These are phyloP conservation scores for Vultur gryphus DNA, from an alignment of 2,797 vertebrate genomes.

Conservation along the genomic window DNA sequence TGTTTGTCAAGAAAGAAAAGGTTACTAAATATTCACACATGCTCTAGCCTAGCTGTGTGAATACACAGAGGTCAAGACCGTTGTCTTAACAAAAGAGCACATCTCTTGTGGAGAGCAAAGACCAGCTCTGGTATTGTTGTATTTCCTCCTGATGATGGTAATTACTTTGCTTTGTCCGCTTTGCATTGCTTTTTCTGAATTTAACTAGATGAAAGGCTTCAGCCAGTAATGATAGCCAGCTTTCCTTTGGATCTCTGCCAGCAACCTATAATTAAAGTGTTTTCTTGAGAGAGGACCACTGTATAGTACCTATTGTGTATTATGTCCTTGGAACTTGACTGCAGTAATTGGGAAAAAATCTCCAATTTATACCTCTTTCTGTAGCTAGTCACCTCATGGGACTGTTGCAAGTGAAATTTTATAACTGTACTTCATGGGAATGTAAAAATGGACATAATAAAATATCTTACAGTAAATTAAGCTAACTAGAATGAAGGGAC, in stretches of 20 bases:
- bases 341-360: constrained; percentile 60
- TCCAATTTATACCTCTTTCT: constrained; percentile 36
- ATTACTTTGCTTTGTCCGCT: constrained; percentile 54
- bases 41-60: not conserved
- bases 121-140: constrained; percentile 27
- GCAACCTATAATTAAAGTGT: constrained; percentile 70
- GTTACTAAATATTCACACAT: not conserved
- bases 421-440: not conserved
- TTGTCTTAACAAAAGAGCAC: constrained; percentile 41
- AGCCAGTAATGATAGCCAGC: constrained; percentile 24
- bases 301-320: constrained; percentile 62
- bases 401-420: not conserved
- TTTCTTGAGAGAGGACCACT: constrained; percentile 65
- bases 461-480: not conserved
- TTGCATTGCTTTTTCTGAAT: constrained; percentile 48
- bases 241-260: constrained; percentile 65
- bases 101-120: constrained; percentile 55
- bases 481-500: not conserved
- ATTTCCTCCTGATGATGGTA: constrained; percentile 65
- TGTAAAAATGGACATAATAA: not conserved
- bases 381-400: not conserved
- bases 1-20: constrained; percentile 60
- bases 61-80: not conserved
- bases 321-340: constrained; percentile 67
- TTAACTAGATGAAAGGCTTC: constrained; percentile 34